Base-by-base conservation (phyloP, 2,797 vertebrate genomes). In the Hippocampus kuda region DNA sequence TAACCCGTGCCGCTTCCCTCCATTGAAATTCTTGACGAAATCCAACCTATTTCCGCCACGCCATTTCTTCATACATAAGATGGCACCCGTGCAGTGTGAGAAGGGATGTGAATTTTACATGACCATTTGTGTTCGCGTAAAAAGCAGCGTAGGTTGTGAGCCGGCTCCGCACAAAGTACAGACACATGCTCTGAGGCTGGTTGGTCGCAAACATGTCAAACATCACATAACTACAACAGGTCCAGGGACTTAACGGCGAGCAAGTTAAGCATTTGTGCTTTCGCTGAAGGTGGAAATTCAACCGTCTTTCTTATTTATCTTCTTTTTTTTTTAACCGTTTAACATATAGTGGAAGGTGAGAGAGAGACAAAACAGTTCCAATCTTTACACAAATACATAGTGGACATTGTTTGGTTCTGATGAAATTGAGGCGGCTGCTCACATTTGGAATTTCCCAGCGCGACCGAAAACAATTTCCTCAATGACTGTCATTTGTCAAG, bases 1-100 rank as follows among this genome's bases (percentile, higher is more conserved):
- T 90, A 88, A 86, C 86, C 82, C 80, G 79, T 81, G 82, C 79
- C 77, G 70, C 83, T 85, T 80, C 69, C 79, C 76, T 80, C 27
- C 72, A 69, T 86, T 88, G 75, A 80, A 72, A 88, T 86, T 84
- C 77, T 77, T 64, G 70, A 66, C 77, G 79, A 74, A 86, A 87
- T 82, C 75, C 77, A 82, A 81, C 72, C 76, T 75, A 68, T 80
- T 75, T 59, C 59, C 66, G 0, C 76, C 53, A n/a, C 4, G 46
- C 38, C 54, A 72, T 51, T 78, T 79, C 72, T 86, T 84, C 83
- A 81, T 74, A 81, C 72, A 84, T 82, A 76, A 66, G 59, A 79
- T 70, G 60, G 66, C 63, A 79, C 72, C 61, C 18, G 20, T 30
- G 51, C 67, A 64, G 65, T 30, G 76, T 71, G 81, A 84, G 78